Base-by-base conservation (phyloP, 2,797 vertebrate species). In the Lepidocolaptes lacrymiger region DNA sequence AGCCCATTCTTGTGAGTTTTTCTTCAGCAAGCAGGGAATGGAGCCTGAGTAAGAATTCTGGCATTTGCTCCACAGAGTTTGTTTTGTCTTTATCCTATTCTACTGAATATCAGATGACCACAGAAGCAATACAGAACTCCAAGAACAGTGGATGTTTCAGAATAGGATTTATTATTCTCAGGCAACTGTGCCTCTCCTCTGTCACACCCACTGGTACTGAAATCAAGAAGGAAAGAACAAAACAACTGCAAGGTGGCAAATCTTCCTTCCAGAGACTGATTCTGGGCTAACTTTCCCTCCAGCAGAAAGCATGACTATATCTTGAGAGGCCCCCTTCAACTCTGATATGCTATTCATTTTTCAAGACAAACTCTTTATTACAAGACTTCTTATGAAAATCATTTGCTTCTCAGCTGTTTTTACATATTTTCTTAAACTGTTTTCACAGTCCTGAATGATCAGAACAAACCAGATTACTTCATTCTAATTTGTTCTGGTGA, bases 391-490 rank as follows among this genome's bases (percentile, higher is more conserved):
- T 49, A 52, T 82, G 88, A 94, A 97, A 92, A 61, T 79, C 39
- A 66, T 78, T 96, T 95, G 82, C 71, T 97, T 94, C 39, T 17
- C 71, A 89, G 63, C 20, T 89, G 78, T 28, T 80, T 93, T 91
- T 84, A 75, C 55, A 87, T 91, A 87, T 86, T 80, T 94, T 96
- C 94, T 75, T 43, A 62, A 96, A 91, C 58, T 84, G 28, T 92
- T 94, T 94, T 86, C 91, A 91, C 59, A 95, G 87, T 73, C 91
- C 14, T 86, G 74, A 93, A 71, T 95, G 77, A 95, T 94, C 26
- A 7, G 96, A 89, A 89, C 86, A 97, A 97, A 96, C 86, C 46
- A 95, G 89, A 95, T 94, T 96, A 93, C 69, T 83, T 93, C 59
- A 39, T 78, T 92, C 85, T 96, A 93, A 97, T 97, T 97, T 96